Evolutionary conservation across 2,797 vertebrate genomes (phyloP), one percentile per base, ranked within the genome.

Genomic region (Clarias laeviceps): DNA sequence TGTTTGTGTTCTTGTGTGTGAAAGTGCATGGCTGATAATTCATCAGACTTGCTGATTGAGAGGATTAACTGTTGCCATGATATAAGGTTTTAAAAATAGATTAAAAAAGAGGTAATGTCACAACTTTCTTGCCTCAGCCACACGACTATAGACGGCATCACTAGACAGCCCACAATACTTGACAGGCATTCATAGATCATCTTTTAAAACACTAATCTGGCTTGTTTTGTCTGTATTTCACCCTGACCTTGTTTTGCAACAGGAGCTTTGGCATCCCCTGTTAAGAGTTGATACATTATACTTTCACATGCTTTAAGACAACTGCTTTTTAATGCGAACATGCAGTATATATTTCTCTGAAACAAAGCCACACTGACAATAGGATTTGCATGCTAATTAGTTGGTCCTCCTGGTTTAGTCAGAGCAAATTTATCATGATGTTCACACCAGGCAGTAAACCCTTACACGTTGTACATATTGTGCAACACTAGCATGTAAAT

Each of bases 361-460:
- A 90, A 91, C 91, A 91, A 91, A 91, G 92, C 92, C 92, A 92
- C 88, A 91, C 94, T 94, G 94, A 94, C 92, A 89, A 90, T 86
- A 62, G 85, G 92, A 94, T 96, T 95, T 95, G 91, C 86, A 84
- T 89, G 91, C 91, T 95, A 93, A 96, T 96, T 95, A 94, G 92
- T 88, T 92, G 89, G 83, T n/a, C 89, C 88, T 92, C 88, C 90
- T 91, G 90, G 89, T 89, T 92, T 90, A 76, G 84, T 89, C 91
- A 91, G 89, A 93, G 89, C 87, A 92, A 92, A 95, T 94, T 79
- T 91, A 93, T 94, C 90, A 83, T 86, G 59, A 91, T 88, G 89
- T 92, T 91, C 88, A 88, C 93, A 92, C 91, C 87, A 85, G 90
- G 86, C 89, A 87, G 86, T 91, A 89, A 84, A 68, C 3, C 88